These are phyloP conservation scores for Ladona fulva DNA, from an alignment of 1,140 invertebrate genomes.

Conservation along the genomic window DNA sequence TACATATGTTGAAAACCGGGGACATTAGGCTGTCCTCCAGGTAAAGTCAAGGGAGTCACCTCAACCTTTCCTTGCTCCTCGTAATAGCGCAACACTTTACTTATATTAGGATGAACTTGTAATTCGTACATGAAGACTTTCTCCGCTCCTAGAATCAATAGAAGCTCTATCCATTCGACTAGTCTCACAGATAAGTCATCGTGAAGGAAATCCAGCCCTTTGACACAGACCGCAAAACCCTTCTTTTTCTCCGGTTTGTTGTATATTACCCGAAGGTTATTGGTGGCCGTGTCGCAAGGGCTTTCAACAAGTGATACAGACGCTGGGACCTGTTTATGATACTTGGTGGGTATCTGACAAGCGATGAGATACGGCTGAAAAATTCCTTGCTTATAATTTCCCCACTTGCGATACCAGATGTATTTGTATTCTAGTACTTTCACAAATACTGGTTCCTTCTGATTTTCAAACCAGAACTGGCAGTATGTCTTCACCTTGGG, in stretches of 20 bases:
- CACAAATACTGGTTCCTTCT: constrained; percentile 66
- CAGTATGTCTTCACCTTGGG: constrained; percentile 74
- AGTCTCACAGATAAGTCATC: constrained; percentile 82
- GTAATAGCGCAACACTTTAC: constrained; percentile 78
- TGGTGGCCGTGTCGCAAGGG: constrained; percentile 73
- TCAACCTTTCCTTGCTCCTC: constrained; percentile 63
- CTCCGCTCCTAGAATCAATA: constrained; percentile 77
- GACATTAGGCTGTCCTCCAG: constrained; percentile 84
- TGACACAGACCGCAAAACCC: constrained; percentile 89
- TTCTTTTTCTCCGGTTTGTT: constrained; percentile 60
- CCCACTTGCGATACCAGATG: constrained; percentile 90
- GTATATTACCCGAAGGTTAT: constrained; percentile 79
- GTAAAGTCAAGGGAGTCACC: constrained; percentile 77
- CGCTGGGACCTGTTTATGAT: constrained; percentile 62
- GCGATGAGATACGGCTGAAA: constrained; percentile 86
- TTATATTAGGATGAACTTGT: constrained; percentile 81
- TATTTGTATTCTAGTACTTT: constrained; percentile 84
- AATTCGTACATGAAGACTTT: constrained; percentile 90
- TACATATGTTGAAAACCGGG: constrained; percentile 82
- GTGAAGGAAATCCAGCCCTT: constrained; percentile 82
- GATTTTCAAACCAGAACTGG: constrained; percentile 82
- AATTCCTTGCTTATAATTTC: constrained; percentile 85
- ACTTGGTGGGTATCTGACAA: constrained; percentile 67
- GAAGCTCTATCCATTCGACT: constrained; percentile 90
- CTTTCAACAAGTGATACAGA: constrained; percentile 81